Evolutionary conservation across 1,140 invertebrate genomes (phyloP).

Genomic region (Mactra quadrangularis): DNA sequence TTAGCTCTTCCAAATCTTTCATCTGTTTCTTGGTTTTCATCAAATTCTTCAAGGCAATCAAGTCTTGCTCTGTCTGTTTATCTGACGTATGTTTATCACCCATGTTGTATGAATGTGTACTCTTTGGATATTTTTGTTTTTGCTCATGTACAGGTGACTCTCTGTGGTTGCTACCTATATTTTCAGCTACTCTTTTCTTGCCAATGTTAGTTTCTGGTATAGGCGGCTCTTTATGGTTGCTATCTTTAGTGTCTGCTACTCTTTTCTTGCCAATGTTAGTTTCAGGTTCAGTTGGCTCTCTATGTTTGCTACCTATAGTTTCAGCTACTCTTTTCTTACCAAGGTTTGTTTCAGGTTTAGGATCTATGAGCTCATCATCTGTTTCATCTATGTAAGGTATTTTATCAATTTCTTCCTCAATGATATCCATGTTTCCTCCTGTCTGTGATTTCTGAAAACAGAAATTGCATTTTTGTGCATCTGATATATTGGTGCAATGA

Average conservation of each 20-base stretch:
- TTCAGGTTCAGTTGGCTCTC: background rate
- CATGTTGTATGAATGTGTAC: too few species aligned
- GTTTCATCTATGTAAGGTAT: conserved; percentile 55
- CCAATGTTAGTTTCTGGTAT: background rate
- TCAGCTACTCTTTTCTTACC: background rate
- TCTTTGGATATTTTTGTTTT: too few species aligned
- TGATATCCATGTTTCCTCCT: conserved; percentile 26
- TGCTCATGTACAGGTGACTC: background rate
- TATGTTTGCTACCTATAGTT: background rate
- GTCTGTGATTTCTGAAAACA: background rate
- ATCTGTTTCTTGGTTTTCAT: too few species aligned
- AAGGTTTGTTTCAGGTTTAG: background rate
- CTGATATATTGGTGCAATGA: too few species aligned
- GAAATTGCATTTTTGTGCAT: too few species aligned
- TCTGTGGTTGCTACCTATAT: background rate
- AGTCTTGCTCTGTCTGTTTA: too few species aligned
- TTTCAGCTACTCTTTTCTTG: background rate
- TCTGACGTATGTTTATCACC: too few species aligned
- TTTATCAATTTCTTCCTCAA: conserved; percentile 37
- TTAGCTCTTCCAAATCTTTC: too few species aligned
- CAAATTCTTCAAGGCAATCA: too few species aligned
- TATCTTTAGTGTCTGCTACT: background rate
- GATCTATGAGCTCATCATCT: conserved; percentile 6
- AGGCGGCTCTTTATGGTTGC: background rate
- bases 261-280: background rate